Evolutionary conservation across 2,797 vertebrate genomes (phyloP).

Genomic region (Tenualosa ilisha): DNA sequence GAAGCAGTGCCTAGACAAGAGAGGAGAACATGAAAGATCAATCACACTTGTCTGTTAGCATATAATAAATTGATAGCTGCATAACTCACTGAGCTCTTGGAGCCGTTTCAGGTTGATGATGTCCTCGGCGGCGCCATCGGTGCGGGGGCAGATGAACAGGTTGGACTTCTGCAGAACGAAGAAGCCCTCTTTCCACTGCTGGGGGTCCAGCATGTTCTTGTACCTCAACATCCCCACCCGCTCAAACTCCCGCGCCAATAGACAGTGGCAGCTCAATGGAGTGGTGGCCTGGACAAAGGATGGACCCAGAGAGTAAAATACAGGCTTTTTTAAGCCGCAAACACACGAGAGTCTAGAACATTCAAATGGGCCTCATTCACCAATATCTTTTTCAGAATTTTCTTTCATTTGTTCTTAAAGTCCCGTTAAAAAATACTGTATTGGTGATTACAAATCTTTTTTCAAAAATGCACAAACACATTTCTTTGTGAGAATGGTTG

Average conservation of each 20-base stretch:
- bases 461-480: too few species aligned
- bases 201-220: conserved; percentile 88
- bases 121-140: conserved; percentile 86
- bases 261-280: conserved; percentile 89
- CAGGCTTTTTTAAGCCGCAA: background rate
- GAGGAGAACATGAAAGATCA: background rate
- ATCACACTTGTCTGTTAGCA: background rate
- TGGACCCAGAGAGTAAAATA: background rate
- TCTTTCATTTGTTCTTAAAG: too few species aligned
- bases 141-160: conserved; percentile 88
- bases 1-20: conserved; percentile 76
- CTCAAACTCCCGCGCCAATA: conserved; percentile 88
- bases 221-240: conserved; percentile 86
- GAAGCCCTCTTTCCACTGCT: conserved; percentile 88
- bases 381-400: too few species aligned
- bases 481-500: too few species aligned
- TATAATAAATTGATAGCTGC: background rate
- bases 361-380: too few species aligned
- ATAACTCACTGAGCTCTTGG: conserved; percentile 92
- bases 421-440: too few species aligned
- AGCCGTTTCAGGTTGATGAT: conserved; percentile 93
- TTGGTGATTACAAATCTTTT: too few species aligned
- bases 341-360: background rate
- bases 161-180: conserved; percentile 95
- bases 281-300: conserved; percentile 74